A percentile compares a stretch with the other conserved stretches of the same genome.
phyloP scores from a whole-genome alignment of 2,888 invertebrate species.

The Eumerus sabulonum region DNA sequence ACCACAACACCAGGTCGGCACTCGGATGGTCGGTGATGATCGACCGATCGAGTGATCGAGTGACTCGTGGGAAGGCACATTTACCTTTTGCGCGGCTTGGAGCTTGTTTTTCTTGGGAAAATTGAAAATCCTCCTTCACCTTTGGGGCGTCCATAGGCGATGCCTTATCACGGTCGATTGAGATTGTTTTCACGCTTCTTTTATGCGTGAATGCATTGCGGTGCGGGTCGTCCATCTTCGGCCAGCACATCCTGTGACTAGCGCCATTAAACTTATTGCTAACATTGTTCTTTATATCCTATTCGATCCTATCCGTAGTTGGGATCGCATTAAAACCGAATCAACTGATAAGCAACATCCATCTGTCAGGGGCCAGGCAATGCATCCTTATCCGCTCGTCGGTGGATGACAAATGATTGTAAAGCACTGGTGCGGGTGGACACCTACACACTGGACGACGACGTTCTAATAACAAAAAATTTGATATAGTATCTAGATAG shows the following conservation, averaged over 20 bases:
- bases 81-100: not conserved
- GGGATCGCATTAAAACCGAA: slow-evolving; percentile 48
- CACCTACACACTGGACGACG: slow-evolving; percentile 28
- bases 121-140: not conserved
- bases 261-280: slow-evolving; percentile 30
- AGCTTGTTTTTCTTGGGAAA: slow-evolving; percentile 1
- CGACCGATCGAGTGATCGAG: not conserved
- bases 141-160: too few relatives aligned
- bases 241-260: not conserved
- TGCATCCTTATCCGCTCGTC: slow-evolving; percentile 10
- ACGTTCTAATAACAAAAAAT: slow-evolving; percentile 58
- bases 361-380: not conserved
- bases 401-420: slow-evolving; percentile 7
- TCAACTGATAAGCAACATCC: slow-evolving; percentile 20
- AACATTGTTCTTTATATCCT: slow-evolving; percentile 2
- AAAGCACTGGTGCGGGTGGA: not conserved
- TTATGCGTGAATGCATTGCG: too few relatives aligned
- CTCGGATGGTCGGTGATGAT: too few relatives aligned
- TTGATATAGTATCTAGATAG: slow-evolving; percentile 54
- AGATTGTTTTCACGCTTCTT: too few relatives aligned
- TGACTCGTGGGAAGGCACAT: not conserved
- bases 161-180: too few relatives aligned
- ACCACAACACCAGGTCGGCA: slow-evolving; percentile 33
- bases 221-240: too few relatives aligned
- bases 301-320: slow-evolving; percentile 5